Percentiles rank a stretch among this genome's conserved stretches.
phyloP scores from a whole-genome alignment of 2,797 vertebrate genomes.

The Iguana delicatissima region DNA sequence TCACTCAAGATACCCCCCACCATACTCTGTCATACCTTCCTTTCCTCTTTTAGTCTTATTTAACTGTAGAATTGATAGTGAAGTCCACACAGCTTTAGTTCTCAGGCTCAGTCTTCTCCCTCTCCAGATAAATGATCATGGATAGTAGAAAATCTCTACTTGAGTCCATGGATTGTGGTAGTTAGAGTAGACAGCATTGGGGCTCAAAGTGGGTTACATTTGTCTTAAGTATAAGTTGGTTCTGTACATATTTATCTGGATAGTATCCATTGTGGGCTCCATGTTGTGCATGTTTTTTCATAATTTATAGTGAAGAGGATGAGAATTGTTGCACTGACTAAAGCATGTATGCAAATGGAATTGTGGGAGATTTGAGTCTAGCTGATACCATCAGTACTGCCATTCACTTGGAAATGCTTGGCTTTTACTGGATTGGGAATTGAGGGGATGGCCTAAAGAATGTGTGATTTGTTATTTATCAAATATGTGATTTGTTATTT shows the following conservation, averaged over 20 bases:
- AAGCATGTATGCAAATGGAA: background rate
- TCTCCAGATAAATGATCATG: background rate
- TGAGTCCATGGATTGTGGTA: background rate
- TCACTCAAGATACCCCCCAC: too few relatives aligned
- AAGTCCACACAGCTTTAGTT: background rate
- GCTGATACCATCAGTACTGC: background rate
- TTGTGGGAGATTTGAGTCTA: background rate
- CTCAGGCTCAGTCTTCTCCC: background rate
- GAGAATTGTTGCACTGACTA: background rate
- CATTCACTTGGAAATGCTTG: background rate
- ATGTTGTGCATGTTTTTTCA: background rate
- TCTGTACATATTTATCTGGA: background rate
- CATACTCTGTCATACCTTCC: too few relatives aligned
- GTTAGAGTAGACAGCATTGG: background rate
- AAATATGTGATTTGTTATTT: background rate
- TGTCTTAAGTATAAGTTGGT: background rate
- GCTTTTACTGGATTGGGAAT: background rate
- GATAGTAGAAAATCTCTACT: background rate
- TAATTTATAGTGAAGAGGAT: background rate
- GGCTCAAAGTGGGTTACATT: background rate
- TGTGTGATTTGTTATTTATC: background rate
- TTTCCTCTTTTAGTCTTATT: background rate
- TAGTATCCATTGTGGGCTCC: background rate
- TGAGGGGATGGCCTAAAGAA: too few relatives aligned
- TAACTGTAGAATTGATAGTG: background rate